Evolutionary conservation across 2,888 invertebrate genomes (phyloP), one percentile per base, ranked within the genome.

Genomic region (Thereva nobilitata): DNA sequence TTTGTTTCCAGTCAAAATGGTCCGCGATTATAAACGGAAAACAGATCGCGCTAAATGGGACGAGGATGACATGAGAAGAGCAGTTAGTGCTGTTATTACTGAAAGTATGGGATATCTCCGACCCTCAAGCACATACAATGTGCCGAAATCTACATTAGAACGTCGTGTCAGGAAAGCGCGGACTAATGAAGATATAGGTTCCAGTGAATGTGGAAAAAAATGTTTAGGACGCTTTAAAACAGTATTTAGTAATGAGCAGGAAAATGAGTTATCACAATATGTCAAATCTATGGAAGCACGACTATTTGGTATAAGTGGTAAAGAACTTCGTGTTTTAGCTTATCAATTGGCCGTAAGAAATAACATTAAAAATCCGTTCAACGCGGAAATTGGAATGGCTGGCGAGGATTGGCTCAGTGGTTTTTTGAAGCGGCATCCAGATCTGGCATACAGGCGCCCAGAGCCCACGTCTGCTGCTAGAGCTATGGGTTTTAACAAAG

Each of bases 1-100:
- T n/a, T n/a, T n/a, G n/a, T n/a, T n/a, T n/a, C 41, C 41, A 10
- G 8, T 45, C n/a, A 45, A 45, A 45, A 45, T 45, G 45, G n/a
- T 10, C n/a, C 45, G 45, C 4, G 10, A 45, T 10, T 45, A 45
- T 45, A 45, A 45, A 10, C 45, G 45, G 10, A 45, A 9, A 10
- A 45, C 45, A n/a, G n/a, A n/a, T n/a, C n/a, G n/a, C n/a, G n/a
- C n/a, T n/a, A n/a, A n/a, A n/a, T n/a, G n/a, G n/a, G n/a, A n/a
- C n/a, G n/a, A n/a, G n/a, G n/a, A n/a, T n/a, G n/a, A n/a, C n/a
- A n/a, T n/a, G 45, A 45, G 45, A 45, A 45, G 5, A 45, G 10
- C n/a, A 45, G 8, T n/a, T 45, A 10, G 45, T 10, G 8, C 45
- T 45, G 45, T n/a, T n/a, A n/a, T n/a, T n/a, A n/a, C n/a, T n/a